Evolutionary conservation across 2,888 invertebrate genomes (phyloP).

Genomic region (Zaprionus bogoriensis): DNA sequence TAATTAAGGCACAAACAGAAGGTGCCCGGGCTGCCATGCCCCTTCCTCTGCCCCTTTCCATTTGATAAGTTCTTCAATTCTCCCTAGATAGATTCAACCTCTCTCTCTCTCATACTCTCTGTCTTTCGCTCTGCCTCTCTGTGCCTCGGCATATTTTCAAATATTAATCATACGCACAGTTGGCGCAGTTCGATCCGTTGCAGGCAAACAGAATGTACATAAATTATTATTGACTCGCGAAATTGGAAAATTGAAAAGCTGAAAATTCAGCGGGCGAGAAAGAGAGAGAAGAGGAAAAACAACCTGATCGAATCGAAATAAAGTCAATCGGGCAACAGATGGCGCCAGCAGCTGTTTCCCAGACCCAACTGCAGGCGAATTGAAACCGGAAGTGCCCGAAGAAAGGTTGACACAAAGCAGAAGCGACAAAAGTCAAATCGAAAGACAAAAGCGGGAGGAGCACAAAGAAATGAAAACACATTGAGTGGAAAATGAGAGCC

Average conservation of each 20-base stretch:
- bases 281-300: constrained; percentile 1
- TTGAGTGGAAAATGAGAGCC: constrained; percentile 39
- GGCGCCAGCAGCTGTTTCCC: constrained; percentile 34
- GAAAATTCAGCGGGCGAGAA: neutral
- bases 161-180: constrained; percentile 75
- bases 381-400: constrained; percentile 38
- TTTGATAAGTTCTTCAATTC: constrained; percentile 6
- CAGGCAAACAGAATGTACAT: constrained; percentile 19
- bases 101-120: constrained; percentile 8
- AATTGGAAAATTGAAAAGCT: constrained; percentile 12
- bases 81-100: neutral
- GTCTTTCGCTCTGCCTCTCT: neutral
- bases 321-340: constrained; percentile 34
- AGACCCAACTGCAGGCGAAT: constrained; percentile 20
- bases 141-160: constrained; percentile 31
- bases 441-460: neutral
- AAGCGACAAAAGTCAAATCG: constrained; percentile 2
- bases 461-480: constrained; percentile 28
- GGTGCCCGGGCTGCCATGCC: constrained; percentile 2
- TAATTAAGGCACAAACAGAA: constrained; percentile 67
- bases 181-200: constrained; percentile 34
- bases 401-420: constrained; percentile 40
- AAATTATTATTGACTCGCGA: constrained; percentile 31
- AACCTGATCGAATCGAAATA: neutral
- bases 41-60: neutral